Base-by-base conservation (phyloP, 2,113 vertebrate species). In the Syrmaticus mikado region DNA sequence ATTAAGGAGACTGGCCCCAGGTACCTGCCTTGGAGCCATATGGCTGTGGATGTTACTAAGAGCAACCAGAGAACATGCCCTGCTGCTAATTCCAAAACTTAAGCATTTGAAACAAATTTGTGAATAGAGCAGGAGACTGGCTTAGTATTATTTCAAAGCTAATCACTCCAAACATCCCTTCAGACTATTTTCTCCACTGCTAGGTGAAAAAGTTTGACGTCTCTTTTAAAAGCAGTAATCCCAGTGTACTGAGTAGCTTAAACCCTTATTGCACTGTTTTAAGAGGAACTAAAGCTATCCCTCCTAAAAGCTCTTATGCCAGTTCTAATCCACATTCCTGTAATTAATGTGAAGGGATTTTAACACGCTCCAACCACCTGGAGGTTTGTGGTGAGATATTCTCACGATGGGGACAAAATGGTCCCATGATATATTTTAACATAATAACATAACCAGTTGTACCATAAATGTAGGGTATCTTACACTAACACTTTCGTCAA, bases 41-140 rank as follows among this genome's bases (percentile, higher is more conserved):
- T 6, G 34, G 62, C 60, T 41, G 22, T 2, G 11, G 66, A 80
- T 0, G 1, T 66, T 92, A 89, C 40, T 43, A 52, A 36, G n/a
- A 80, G 53, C 10, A 81, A 86, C 38, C 28, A 72, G 19, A 75
- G 40, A 91, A 75, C 61, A 13, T 32, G 65, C 57, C 83, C 73
- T 75, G 73, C 36, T 72, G 66, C 76, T 91, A 65, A 88, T 92
- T 85, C 53, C 87, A 86, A 28, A 86, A 91, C 30, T 90, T 83
- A 88, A 85, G 94, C 73, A 45, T 62, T 97, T 86, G 74, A 88
- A 94, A 81, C 16, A 78, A 94, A 84, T 79, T 82, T 61, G 86
- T 95, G 48, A 38, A 43, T 22, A 36, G 57, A 70, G 55, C 28
- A 90, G 73, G 85, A 88, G n/a, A n/a, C 34, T 67, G 76, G 90